Conservation (phyloP, 92 coral and sea anemone genomes). For the Zoanthus sansibaricus region DNA sequence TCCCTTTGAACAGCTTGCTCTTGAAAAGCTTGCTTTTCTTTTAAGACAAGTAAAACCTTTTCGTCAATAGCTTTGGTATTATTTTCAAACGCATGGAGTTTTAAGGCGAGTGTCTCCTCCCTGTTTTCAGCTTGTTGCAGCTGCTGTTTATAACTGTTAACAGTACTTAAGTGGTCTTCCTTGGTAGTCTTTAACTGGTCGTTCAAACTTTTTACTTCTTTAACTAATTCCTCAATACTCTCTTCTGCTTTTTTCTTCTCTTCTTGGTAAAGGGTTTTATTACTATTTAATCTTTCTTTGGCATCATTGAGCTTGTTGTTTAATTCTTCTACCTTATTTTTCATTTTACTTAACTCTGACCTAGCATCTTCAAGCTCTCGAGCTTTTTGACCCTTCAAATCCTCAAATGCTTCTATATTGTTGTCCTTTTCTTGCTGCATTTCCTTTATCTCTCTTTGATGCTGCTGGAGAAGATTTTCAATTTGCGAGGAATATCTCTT, state of each 20-base stretch:
- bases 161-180: slow-evolving; percentile 57
- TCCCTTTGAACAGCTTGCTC: slow-evolving; percentile 68
- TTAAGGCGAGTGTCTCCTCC: slow-evolving; percentile 78
- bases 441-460: slow-evolving; percentile 66
- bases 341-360: slow-evolving; percentile 53
- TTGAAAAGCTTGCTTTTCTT: slow-evolving; percentile 83
- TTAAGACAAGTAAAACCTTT: slow-evolving; percentile 75
- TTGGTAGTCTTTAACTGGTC: slow-evolving; percentile 60
- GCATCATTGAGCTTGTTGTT: slow-evolving; percentile 73
- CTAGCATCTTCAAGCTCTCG: slow-evolving; percentile 70
- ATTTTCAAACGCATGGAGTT: slow-evolving; percentile 77
- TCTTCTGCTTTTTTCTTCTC: slow-evolving; percentile 61
- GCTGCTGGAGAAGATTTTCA: slow-evolving; percentile 78
- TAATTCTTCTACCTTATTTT: slow-evolving; percentile 65
- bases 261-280: slow-evolving; percentile 62
- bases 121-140: slow-evolving; percentile 72
- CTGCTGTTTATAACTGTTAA: slow-evolving; percentile 70
- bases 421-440: slow-evolving; percentile 59
- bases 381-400: slow-evolving; percentile 43
- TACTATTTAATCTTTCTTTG: slow-evolving; percentile 78
- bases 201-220: slow-evolving; percentile 56
- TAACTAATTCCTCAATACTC: slow-evolving; percentile 54
- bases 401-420: slow-evolving; percentile 52
- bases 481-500: slow-evolving; percentile 79
- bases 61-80: slow-evolving; percentile 84